These are phyloP conservation scores for Hemiprocne comata DNA, from an alignment of 2,113 vertebrate genomes.

Conservation along the genomic window DNA sequence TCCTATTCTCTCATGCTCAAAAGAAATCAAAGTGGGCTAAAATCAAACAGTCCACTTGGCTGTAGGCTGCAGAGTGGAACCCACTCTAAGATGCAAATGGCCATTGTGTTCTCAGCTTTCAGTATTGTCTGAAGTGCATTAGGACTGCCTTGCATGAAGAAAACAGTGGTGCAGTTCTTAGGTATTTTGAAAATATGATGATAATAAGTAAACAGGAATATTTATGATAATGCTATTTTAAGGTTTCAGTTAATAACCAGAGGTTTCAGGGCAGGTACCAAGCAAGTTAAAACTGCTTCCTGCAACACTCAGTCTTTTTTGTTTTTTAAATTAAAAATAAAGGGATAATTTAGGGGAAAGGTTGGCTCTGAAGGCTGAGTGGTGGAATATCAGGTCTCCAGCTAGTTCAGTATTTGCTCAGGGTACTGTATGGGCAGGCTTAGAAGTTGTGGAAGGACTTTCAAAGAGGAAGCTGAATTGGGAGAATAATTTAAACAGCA, in stretches of 20 bases:
- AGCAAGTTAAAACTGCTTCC: not conserved
- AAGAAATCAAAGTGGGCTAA: not conserved
- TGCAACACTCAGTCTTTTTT: not conserved
- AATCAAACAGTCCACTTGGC: not conserved
- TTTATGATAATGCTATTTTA: not conserved
- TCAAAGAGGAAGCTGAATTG: not conserved
- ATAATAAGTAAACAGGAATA: not conserved
- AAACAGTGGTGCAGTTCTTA: not conserved
- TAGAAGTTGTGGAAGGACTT: not conserved
- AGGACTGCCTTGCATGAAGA: not conserved
- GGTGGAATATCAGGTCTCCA: not conserved
- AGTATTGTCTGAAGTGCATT: not conserved
- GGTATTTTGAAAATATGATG: not conserved
- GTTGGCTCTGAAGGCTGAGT: not conserved
- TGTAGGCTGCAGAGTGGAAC: slow-evolving; percentile 20
- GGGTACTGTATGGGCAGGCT: not conserved
- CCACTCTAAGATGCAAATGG: not conserved
- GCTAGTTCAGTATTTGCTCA: not conserved
- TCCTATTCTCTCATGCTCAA: not conserved
- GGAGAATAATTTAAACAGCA: not conserved
- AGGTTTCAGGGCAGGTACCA: not conserved
- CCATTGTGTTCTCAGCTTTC: not conserved
- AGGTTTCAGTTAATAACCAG: not conserved
- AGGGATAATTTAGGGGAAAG: not conserved
- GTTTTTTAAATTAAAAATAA: not conserved